Percentiles rank a stretch among this genome's conserved stretches.
Conservation (phyloP, 2,888 invertebrate genomes). For the Dilophus febrilis region DNA sequence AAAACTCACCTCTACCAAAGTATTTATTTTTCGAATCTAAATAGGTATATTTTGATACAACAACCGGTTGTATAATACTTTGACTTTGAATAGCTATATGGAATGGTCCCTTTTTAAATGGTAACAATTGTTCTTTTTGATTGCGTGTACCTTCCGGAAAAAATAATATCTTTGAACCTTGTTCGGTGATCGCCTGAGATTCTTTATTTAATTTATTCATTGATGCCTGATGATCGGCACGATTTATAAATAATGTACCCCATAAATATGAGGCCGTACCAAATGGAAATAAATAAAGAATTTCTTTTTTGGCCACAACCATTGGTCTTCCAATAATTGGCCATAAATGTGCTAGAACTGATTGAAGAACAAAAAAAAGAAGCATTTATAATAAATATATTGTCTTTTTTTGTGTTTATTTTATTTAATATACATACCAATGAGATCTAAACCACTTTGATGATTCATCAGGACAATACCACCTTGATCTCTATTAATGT, state of each 20-base stretch:
- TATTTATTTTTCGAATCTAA: slow-evolving; percentile 40
- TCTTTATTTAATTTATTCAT: slow-evolving; percentile 56
- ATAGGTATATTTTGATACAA: slow-evolving; percentile 69
- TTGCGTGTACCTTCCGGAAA: slow-evolving; percentile 90
- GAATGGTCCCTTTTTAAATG: slow-evolving; percentile 93
- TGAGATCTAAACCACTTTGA: slow-evolving; percentile 71
- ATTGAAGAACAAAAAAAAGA: no score
- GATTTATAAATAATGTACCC: slow-evolving; percentile 77
- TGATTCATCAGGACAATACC: slow-evolving; percentile 75
- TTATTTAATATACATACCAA: slow-evolving; percentile 38
- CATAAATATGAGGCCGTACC: slow-evolving; percentile 73
- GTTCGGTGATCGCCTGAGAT: slow-evolving; percentile 43
- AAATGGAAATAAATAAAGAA: slow-evolving; percentile 68
- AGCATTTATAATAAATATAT: no score
- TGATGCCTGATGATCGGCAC: slow-evolving; percentile 53
- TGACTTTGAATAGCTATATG: slow-evolving; percentile 74
- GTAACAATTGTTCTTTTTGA: slow-evolving; percentile 54
- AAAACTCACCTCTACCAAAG: slow-evolving; percentile 43
- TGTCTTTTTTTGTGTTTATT: no score
- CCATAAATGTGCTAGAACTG: slow-evolving; percentile 64
- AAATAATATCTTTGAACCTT: slow-evolving; percentile 60
- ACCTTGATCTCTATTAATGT: slow-evolving; percentile 56
- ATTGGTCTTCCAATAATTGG: slow-evolving; percentile 63
- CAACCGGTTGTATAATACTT: slow-evolving; percentile 77
- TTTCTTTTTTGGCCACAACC: slow-evolving; percentile 67